Base-by-base conservation (phyloP, 2,113 vertebrate genomes). In the Brachyhypopomus occidentalis region DNA sequence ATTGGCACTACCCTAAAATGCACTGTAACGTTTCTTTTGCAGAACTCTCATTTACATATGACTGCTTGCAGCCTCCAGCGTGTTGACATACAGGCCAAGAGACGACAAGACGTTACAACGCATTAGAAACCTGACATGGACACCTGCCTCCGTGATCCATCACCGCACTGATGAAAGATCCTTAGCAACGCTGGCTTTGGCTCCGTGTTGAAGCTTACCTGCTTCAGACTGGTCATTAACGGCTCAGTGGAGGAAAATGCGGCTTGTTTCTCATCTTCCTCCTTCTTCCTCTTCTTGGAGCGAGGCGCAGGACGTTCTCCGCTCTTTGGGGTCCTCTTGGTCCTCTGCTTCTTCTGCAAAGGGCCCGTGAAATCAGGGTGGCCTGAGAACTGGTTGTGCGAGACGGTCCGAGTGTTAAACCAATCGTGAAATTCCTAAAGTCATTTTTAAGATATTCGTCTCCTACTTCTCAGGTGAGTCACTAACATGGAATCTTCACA, bases 221-320 rank as follows among this genome's bases (percentile, higher is more conserved):
- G 97, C 82, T 97, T 98, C 81, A 98, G 91, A 85, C 96, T 96
- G 84, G 93, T 92, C 91, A 94, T 93, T 75, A 96, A 93, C 0
- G 92, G 85, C 84, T 97, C 96, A 0, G 94, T 79, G 2, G 91
- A 92, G 9, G 95, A 89, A 84, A 92, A 95, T 87, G 95, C 55
- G 12, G 92, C 85, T 8, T 94, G 95, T 30, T 94, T 95, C 79
- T 97, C 97, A 23, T 98, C 97, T 12, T 96, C 96, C 2, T 98
- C 97, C 86, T 98, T 99, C 87, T 95, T 98, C 72, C 97, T 95
- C 86, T 96, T 98, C 88, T 98, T 99, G 79, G 96, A 96, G 55
- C 97, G 95, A 70, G 97, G 95, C 5, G 92, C 92, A 5, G 95
- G 94, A 83, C 96, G 98, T 85, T 98, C 97, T 52, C 94, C 95